These are phyloP conservation scores for Picathartes gymnocephalus DNA, from an alignment of 2,113 vertebrate genomes.

Conservation along the genomic window DNA sequence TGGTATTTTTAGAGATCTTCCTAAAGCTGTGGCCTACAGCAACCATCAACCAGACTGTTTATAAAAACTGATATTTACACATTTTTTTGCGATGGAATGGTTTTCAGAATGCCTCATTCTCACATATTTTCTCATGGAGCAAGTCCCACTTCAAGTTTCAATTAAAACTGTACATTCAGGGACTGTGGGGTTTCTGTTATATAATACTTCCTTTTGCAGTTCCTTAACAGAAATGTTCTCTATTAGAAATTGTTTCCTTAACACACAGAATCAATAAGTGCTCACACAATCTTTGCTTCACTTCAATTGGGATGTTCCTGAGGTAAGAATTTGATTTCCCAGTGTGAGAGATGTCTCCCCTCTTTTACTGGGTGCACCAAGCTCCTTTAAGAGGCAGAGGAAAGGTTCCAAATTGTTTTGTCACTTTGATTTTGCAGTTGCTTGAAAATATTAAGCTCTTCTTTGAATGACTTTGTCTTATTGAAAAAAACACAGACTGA, in stretches of 20 bases:
- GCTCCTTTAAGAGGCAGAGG: not conserved
- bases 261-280: not conserved
- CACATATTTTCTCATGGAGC: not conserved
- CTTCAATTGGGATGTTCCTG: not conserved
- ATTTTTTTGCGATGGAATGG: not conserved
- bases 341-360: not conserved
- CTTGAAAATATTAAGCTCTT: not conserved
- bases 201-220: not conserved
- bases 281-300: not conserved
- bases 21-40: not conserved
- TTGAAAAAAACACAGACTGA: slow-evolving; percentile 30
- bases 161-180: not conserved
- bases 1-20: not conserved
- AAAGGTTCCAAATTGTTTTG: not conserved
- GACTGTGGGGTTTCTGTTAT: not conserved
- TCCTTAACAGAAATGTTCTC: not conserved
- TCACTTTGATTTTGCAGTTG: not conserved
- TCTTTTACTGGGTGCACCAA: not conserved
- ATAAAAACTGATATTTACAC: not conserved
- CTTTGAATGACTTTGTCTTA: not conserved
- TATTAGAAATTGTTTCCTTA: not conserved
- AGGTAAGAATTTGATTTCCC: not conserved
- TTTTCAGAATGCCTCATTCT: not conserved
- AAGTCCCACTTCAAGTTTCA: not conserved
- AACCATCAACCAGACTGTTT: not conserved